Evolutionary conservation across 2,113 vertebrate genomes (phyloP).

Genomic region (Oostethus manadensis): DNA sequence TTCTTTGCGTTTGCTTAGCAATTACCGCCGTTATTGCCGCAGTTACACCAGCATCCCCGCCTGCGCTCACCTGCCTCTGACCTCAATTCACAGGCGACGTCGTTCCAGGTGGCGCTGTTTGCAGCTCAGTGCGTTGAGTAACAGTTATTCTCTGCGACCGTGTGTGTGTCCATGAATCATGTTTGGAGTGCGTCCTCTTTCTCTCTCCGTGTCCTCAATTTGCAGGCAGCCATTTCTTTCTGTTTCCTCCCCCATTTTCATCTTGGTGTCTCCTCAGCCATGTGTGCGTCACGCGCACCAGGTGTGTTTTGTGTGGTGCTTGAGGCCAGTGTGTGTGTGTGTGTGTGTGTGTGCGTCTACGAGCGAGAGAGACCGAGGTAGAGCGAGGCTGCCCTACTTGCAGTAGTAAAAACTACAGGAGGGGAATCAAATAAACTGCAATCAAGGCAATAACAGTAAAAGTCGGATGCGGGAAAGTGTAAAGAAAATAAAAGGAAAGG

Average conservation of each 20-base stretch:
- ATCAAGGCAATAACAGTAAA: conserved; percentile 51
- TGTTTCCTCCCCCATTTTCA: background rate
- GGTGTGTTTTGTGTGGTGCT: conserved; percentile 61
- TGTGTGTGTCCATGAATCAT: conserved; percentile 14
- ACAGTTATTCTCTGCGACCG: conserved; percentile 1
- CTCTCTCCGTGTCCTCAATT: conserved; percentile 47
- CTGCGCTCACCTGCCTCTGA: conserved; percentile 57
- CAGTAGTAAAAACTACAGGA: conserved; percentile 42
- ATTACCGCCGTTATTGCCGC: too few relatives aligned
- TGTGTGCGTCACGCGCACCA: conserved; percentile 51
- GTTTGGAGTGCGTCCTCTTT: conserved; percentile 15
- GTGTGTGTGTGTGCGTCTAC: conserved; percentile 10
- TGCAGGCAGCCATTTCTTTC: conserved; percentile 16
- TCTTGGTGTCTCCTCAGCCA: conserved; percentile 24
- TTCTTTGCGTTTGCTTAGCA: too few relatives aligned
- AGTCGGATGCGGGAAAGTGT: conserved; percentile 24
- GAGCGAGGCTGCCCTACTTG: conserved; percentile 54
- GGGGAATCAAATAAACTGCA: conserved; percentile 47
- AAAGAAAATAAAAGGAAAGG: conserved; percentile 5
- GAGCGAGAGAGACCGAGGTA: conserved; percentile 8
- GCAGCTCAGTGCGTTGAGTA: conserved; percentile 27
- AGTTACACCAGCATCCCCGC: too few relatives aligned
- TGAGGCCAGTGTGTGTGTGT: conserved; percentile 44
- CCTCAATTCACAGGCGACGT: conserved; percentile 56
- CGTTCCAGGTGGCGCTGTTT: conserved; percentile 52